These are phyloP conservation scores for Mythimna albipuncta DNA, from an alignment of 2,888 invertebrate genomes.

Conservation along the genomic window DNA sequence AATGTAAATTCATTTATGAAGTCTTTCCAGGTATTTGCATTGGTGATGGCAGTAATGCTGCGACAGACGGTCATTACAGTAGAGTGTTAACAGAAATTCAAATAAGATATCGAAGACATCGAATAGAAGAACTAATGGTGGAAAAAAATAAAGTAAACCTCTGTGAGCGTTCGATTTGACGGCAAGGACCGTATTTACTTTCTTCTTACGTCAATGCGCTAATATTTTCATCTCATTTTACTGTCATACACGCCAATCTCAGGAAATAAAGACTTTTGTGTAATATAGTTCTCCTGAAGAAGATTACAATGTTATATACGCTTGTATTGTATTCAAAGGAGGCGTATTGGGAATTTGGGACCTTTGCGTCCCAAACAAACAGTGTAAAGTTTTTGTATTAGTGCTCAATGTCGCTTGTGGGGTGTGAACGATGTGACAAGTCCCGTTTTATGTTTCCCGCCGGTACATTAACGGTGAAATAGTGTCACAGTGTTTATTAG, in stretches of 20 bases:
- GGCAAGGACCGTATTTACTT: conserved; percentile 28
- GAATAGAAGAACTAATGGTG: conserved; percentile 16
- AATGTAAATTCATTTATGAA: conserved; percentile 63
- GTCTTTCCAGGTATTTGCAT: conserved; percentile 62
- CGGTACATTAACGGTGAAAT: conserved; percentile 67
- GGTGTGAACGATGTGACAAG: conserved; percentile 60
- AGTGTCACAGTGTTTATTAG: conserved; percentile 66
- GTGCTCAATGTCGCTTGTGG: conserved; percentile 56
- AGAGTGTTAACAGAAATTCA: conserved; percentile 20
- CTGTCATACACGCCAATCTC: conserved; percentile 8
- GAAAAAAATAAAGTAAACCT: conserved; percentile 22
- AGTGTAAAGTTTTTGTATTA: conserved; percentile 58
- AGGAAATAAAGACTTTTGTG: conserved; percentile 23
- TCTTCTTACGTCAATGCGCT: conserved; percentile 13
- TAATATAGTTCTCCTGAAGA: conserved; percentile 8
- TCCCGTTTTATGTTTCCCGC: conserved; percentile 69
- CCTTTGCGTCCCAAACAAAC: conserved; percentile 50
- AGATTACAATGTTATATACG: conserved; percentile 10
- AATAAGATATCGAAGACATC: conserved; percentile 25
- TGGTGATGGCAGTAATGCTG: conserved; percentile 38
- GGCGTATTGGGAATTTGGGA: conserved; percentile 38
- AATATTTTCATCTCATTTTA: conserved; percentile 38
- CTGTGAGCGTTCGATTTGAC: conserved; percentile 17
- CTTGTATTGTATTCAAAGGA: conserved; percentile 20
- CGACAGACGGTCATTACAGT: conserved; percentile 53